These are phyloP conservation scores for Phenganax stokvisi DNA, from an alignment of 92 coral and sea anemone species.

Conservation along the genomic window DNA sequence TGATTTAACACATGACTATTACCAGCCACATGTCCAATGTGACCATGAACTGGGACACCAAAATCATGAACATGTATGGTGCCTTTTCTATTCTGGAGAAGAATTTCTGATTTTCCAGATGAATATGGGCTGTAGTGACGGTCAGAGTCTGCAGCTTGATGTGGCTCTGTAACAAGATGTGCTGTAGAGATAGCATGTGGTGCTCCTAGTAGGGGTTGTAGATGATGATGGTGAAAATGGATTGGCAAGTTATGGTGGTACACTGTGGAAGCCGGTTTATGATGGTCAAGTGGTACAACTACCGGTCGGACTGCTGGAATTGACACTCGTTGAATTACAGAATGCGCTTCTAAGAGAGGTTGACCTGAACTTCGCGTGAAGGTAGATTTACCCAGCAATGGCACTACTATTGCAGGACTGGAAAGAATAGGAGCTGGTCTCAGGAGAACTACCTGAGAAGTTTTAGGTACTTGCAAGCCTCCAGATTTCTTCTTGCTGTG, in stretches of 20 bases:
- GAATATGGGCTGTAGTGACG: neutral
- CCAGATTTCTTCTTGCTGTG: neutral
- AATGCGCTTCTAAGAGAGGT: neutral
- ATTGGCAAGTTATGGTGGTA: slow-evolving; percentile 89
- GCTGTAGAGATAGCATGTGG: slow-evolving; percentile 3
- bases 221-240: slow-evolving; percentile 47
- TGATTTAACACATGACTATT: slow-evolving; percentile 32
- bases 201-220: slow-evolving; percentile 4
- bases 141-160: neutral
- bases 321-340: neutral
- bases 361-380: neutral
- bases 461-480: slow-evolving; percentile 4
- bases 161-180: neutral
- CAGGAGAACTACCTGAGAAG: slow-evolving; percentile 21
- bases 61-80: slow-evolving; percentile 25
- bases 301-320: neutral
- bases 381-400: neutral
- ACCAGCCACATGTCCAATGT: slow-evolving; percentile 15
- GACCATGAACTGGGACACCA: slow-evolving; percentile 36
- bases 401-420: slow-evolving; percentile 73
- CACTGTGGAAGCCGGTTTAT: slow-evolving; percentile 69
- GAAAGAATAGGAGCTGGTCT: slow-evolving; percentile 84
- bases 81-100: slow-evolving; percentile 19
- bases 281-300: slow-evolving; percentile 21
- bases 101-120: slow-evolving; percentile 57